A percentile compares a stretch with the other conserved stretches of the same genome.
phyloP scores from a whole-genome alignment of 2,888 invertebrate species.

The Hecatera dysodea region DNA sequence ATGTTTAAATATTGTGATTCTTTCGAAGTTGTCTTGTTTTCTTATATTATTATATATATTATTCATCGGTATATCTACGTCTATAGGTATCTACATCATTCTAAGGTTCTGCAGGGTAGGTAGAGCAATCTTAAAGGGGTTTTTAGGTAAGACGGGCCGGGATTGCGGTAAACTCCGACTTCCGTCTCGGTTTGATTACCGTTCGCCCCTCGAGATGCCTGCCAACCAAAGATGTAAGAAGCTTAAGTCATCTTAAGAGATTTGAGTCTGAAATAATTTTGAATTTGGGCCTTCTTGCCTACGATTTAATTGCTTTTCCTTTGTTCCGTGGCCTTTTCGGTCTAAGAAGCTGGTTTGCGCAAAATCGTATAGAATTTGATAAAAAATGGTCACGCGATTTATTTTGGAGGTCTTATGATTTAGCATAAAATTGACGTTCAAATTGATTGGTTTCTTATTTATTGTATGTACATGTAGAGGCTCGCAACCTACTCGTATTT shows the following conservation, averaged over 20 bases:
- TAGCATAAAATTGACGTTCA: slow-evolving; percentile 35
- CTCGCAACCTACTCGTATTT: slow-evolving; percentile 8
- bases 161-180: slow-evolving; percentile 81
- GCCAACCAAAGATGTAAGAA: slow-evolving; percentile 73
- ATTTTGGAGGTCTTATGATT: slow-evolving; percentile 23
- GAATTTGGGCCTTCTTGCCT: slow-evolving; percentile 55
- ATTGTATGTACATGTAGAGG: slow-evolving; percentile 13
- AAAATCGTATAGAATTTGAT: background rate
- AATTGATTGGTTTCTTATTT: slow-evolving; percentile 41
- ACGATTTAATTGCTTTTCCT: slow-evolving; percentile 61
- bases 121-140: slow-evolving; percentile 79
- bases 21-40: background rate
- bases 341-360: slow-evolving; percentile 4
- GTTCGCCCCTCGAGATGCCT: slow-evolving; percentile 83
- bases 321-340: slow-evolving; percentile 33
- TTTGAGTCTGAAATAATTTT: slow-evolving; percentile 63
- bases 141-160: slow-evolving; percentile 83
- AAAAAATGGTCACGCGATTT: slow-evolving; percentile 4
- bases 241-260: slow-evolving; percentile 68
- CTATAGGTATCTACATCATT: slow-evolving; percentile 29
- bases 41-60: background rate
- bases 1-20: slow-evolving; percentile 18
- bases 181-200: slow-evolving; percentile 84
- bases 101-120: slow-evolving; percentile 61
- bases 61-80: slow-evolving; percentile 7